A percentile compares a stretch with the other conserved stretches of the same genome.
These are phyloP conservation scores for Heliconius nattereri DNA, from an alignment of 1,140 invertebrate genomes.

Conservation along the genomic window DNA sequence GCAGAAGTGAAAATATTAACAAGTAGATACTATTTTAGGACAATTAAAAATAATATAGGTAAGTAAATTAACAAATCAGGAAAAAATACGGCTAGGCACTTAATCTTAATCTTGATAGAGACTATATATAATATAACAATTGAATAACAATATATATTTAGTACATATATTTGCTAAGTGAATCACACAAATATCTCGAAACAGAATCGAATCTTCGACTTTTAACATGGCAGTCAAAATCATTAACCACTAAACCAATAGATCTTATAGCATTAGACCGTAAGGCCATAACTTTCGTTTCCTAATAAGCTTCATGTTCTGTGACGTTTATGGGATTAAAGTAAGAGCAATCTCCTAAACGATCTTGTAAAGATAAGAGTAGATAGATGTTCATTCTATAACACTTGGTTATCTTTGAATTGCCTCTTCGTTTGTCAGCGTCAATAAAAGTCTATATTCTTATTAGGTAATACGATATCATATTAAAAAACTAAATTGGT, in stretches of 20 bases:
- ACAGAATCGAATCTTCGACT: neutral
- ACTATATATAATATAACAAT: too few species aligned
- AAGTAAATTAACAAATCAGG: too few species aligned
- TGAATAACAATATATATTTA: too few species aligned
- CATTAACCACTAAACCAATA: neutral
- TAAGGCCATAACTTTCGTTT: neutral
- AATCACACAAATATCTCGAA: too few species aligned
- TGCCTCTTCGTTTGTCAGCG: neutral
- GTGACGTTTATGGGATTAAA: slow-evolving; percentile 8
- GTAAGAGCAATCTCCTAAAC: slow-evolving; percentile 6
- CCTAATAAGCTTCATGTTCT: slow-evolving; percentile 15
- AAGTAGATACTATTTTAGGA: too few species aligned
- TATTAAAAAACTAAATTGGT: neutral
- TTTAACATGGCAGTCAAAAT: neutral
- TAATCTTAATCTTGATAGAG: too few species aligned
- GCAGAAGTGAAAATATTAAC: too few species aligned
- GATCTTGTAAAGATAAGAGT: slow-evolving; percentile 10
- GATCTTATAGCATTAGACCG: neutral
- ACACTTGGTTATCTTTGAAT: neutral
- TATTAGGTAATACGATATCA: neutral
- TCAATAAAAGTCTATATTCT: slow-evolving; percentile 1
- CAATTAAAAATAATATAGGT: too few species aligned
- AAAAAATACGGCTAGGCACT: too few species aligned
- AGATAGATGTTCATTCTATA: slow-evolving; percentile 11
- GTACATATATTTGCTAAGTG: too few species aligned